Base-by-base conservation (phyloP, 2,888 invertebrate genomes). In the Augochlorella aurata region DNA sequence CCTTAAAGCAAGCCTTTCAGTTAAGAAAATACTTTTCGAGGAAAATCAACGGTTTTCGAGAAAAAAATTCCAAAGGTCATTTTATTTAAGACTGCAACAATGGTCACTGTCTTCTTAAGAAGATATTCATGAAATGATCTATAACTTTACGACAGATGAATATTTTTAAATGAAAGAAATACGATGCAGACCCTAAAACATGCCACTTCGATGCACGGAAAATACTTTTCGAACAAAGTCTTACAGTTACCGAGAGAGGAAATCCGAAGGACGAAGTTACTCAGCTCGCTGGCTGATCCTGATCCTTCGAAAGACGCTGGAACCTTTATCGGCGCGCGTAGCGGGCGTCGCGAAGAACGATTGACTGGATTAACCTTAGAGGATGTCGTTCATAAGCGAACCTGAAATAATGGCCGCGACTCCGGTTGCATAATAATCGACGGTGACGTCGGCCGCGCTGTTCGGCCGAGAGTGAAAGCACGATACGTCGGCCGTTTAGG, bases 301-400 rank as follows among this genome's bases (percentile, higher is more conserved):
- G 47, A 47, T 12, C 10, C 16, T 14, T 50, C n/a, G n/a, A 18
- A 16, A 38, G 9, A 38, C 18, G 16, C 38, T 5, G 71, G 76
- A 76, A 77, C 79, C 76, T 84, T 84, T 81, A 79, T 81, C 79
- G 77, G 71, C 21, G 49, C 77, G 82, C 80, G 77, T 76, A 85
- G 76, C 78, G 49, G 80, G 82, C 74, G 67, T 83, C 85, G 14
- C 38, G 77, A 75, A 66, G 79, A 79, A 79, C 85, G 81, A 86
- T 86, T 81, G 83, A 85, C 85, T 85, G 77, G 79, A 85, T 83
- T 86, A 86, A 86, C 85, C 85, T 85, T 85, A 83, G 81, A 81
- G 78, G 81, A 86, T 86, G 81, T 85, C 85, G 85, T 78, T 85
- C 85, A 85, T 85, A 85, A 85, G 77, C 85, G 85, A 85, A 79